A percentile compares a stretch with the other conserved stretches of the same genome.
Conservation (phyloP, 1,140 invertebrate genomes). For the Aphis gossypii region DNA sequence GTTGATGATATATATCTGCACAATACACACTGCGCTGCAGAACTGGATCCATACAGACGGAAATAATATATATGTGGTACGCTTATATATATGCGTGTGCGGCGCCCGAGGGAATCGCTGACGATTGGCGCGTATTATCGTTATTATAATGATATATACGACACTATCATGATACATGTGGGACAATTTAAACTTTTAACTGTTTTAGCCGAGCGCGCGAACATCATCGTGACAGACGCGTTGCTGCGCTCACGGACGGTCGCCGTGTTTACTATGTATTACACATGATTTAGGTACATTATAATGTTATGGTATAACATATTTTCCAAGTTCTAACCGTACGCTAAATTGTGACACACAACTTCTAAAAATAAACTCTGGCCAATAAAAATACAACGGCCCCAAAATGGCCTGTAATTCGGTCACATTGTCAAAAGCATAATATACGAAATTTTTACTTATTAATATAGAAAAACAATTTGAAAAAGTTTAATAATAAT, state of each 20-base stretch:
- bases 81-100: background rate
- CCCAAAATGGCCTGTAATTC: too few relatives aligned
- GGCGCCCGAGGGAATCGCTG: background rate
- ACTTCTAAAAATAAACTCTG: too few relatives aligned
- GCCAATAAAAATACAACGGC: too few relatives aligned
- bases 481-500: too few relatives aligned
- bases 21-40: too few relatives aligned
- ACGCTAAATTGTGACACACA: too few relatives aligned
- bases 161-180: background rate
- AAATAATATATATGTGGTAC: background rate
- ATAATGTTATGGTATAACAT: background rate
- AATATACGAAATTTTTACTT: too few relatives aligned
- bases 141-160: background rate
- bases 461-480: too few relatives aligned
- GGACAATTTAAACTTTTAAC: background rate
- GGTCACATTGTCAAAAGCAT: too few relatives aligned
- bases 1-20: background rate
- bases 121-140: conserved; percentile 3
- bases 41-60: background rate
- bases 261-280: background rate
- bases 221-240: background rate
- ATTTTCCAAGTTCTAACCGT: too few relatives aligned
- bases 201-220: background rate
- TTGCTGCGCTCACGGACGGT: background rate
- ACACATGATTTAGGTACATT: background rate